phyloP scores from a whole-genome alignment of 2,797 vertebrate species.

The Rhinichthys osculus region DNA sequence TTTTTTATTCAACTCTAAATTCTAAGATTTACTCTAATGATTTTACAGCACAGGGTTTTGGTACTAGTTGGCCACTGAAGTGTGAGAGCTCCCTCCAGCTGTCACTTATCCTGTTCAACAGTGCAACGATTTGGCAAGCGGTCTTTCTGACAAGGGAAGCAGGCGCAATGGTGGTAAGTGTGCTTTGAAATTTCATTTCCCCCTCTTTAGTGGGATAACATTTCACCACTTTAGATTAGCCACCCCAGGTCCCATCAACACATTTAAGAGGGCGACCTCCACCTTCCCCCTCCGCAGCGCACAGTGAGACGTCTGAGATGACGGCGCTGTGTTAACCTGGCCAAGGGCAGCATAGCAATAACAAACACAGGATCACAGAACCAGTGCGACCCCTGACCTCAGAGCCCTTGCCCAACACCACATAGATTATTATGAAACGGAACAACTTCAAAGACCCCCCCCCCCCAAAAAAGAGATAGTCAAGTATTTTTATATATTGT shows the following conservation, averaged over 20 bases:
- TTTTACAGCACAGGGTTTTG: slow-evolving; percentile 1
- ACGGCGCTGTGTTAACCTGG: slow-evolving; percentile 79
- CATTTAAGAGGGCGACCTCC: slow-evolving; percentile 60
- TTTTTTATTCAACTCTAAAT: not conserved
- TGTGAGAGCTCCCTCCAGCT: slow-evolving; percentile 39
- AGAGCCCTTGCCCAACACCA: slow-evolving; percentile 61
- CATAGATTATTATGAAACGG: slow-evolving; percentile 73
- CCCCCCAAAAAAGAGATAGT: not conserved
- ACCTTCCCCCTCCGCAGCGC: slow-evolving; percentile 24
- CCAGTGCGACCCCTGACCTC: slow-evolving; percentile 75
- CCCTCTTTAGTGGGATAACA: slow-evolving; percentile 67
- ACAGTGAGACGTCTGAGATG: slow-evolving; percentile 45
- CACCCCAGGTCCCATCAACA: slow-evolving; percentile 71
- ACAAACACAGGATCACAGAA: slow-evolving; percentile 83
- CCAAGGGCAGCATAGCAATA: slow-evolving; percentile 84
- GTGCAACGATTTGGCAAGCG: slow-evolving; percentile 30
- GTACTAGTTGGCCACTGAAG: not conserved
- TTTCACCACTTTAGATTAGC: slow-evolving; percentile 77
- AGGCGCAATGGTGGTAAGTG: slow-evolving; percentile 38
- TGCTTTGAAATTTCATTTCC: slow-evolving; percentile 60
- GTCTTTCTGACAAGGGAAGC: slow-evolving; percentile 36
- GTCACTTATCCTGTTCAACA: slow-evolving; percentile 48
- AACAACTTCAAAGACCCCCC: slow-evolving; percentile 46
- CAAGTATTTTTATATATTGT: not conserved
- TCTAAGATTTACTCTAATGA: not conserved